These are phyloP conservation scores for Pyxicephalus adspersus DNA, from an alignment of 2,113 vertebrate genomes.

Conservation along the genomic window DNA sequence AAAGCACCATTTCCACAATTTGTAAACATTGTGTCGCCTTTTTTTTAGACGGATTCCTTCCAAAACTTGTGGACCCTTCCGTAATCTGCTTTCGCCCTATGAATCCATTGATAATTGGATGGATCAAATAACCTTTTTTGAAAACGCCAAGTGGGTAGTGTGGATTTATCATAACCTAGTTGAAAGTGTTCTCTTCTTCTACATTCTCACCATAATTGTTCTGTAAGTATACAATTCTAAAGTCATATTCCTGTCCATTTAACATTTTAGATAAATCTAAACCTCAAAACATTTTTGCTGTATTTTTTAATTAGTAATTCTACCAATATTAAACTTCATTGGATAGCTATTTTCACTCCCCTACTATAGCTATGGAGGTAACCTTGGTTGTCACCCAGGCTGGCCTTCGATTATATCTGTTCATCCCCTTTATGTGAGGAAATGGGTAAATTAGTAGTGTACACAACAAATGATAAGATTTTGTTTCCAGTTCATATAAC, in stretches of 20 bases:
- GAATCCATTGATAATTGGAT: conserved; percentile 80
- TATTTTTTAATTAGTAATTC: background rate
- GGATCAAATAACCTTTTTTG: conserved; percentile 48
- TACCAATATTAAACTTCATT: background rate
- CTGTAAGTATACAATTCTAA: conserved; percentile 76
- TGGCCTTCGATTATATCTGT: background rate
- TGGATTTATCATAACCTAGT: conserved; percentile 90
- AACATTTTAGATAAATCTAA: background rate
- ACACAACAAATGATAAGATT: too few species aligned
- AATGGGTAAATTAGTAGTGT: too few species aligned
- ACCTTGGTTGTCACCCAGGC: background rate
- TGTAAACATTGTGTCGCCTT: background rate
- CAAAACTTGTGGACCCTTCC: conserved; percentile 86
- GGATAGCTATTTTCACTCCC: background rate
- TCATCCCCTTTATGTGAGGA: too few species aligned
- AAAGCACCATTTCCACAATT: too few species aligned
- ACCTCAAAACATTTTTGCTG: background rate
- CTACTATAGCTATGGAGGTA: background rate
- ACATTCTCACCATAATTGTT: conserved; percentile 75
- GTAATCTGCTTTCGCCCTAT: conserved; percentile 76
- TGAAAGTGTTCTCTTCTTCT: conserved; percentile 85
- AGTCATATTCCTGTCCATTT: too few species aligned
- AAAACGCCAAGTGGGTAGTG: conserved; percentile 72
- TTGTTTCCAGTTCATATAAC: too few species aligned
- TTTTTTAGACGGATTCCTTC: conserved; percentile 82